A percentile compares a stretch with the other conserved stretches of the same genome.
Evolutionary conservation across 2,888 invertebrate genomes (phyloP).

Genomic region (Volucella inflata): DNA sequence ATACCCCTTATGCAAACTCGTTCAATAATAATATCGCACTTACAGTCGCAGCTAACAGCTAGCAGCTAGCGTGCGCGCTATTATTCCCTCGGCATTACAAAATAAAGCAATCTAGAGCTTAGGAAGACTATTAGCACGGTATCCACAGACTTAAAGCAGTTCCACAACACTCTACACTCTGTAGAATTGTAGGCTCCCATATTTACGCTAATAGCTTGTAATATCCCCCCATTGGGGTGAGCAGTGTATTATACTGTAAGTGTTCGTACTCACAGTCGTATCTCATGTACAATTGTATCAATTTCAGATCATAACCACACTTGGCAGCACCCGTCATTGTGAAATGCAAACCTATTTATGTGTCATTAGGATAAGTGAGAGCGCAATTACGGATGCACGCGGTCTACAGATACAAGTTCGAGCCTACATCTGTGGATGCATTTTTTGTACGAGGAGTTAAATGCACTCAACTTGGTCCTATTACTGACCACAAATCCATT

Average conservation of each 20-base stretch:
- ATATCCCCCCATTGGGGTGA: conserved; percentile 27
- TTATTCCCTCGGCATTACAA: conserved; percentile 47
- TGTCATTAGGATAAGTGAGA: conserved; percentile 74
- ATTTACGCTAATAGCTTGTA: conserved; percentile 66
- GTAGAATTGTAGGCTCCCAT: conserved; percentile 42
- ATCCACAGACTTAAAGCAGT: background rate
- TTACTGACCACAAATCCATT: conserved; percentile 49
- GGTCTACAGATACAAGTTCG: background rate
- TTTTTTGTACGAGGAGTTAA: conserved; percentile 57
- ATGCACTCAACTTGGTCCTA: conserved; percentile 43
- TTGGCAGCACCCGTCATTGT: conserved; percentile 49
- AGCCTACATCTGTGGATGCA: conserved; percentile 7
- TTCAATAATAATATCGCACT: conserved; percentile 68
- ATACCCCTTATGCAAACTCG: conserved; percentile 63
- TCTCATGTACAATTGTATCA: conserved; percentile 67
- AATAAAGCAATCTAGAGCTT: conserved; percentile 59
- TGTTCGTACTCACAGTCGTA: conserved; percentile 27
- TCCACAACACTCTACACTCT: background rate
- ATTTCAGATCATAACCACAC: conserved; percentile 73
- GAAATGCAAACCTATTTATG: conserved; percentile 71
- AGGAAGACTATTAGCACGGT: conserved; percentile 27
- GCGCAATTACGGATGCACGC: conserved; percentile 58
- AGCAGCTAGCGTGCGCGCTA: conserved; percentile 23
- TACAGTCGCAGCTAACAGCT: conserved; percentile 9
- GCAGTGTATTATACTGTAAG: too few species aligned